Conservation (phyloP, 2,888 invertebrate species). For the Actias luna region DNA sequence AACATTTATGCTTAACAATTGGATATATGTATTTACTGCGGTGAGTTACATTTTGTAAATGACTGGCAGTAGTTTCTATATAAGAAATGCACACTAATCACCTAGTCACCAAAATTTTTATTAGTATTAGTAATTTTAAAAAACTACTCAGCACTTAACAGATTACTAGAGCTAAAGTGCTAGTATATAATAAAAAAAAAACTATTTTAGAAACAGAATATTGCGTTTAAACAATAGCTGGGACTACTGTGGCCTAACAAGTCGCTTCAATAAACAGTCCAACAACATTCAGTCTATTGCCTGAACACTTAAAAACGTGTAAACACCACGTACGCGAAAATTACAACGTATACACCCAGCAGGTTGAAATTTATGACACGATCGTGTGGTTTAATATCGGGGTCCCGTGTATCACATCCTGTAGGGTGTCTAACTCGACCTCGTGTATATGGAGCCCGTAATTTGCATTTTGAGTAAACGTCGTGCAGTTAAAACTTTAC, state of each 20-base stretch:
- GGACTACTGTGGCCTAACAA: not conserved
- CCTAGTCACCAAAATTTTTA: too few species aligned
- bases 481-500: conserved; percentile 70
- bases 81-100: too few species aligned
- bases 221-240: not conserved
- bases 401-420: conserved; percentile 71
- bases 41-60: too few species aligned
- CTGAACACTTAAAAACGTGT: conserved; percentile 54
- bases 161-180: not conserved
- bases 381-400: conserved; percentile 77
- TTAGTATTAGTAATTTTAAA: too few species aligned
- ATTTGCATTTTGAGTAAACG: conserved; percentile 78
- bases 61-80: too few species aligned
- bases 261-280: conserved; percentile 24
- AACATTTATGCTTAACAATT: too few species aligned
- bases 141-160: too few species aligned
- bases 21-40: too few species aligned
- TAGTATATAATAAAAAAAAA: not conserved
- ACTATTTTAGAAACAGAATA: not conserved
- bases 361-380: conserved; percentile 67
- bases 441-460: conserved; percentile 65
- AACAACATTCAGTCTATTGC: conserved; percentile 25
- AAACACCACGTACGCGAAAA: conserved; percentile 61
- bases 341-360: conserved; percentile 57
- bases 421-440: conserved; percentile 56